Conservation (phyloP, 2,113 vertebrate genomes). For the Callochromis pleurospilus region DNA sequence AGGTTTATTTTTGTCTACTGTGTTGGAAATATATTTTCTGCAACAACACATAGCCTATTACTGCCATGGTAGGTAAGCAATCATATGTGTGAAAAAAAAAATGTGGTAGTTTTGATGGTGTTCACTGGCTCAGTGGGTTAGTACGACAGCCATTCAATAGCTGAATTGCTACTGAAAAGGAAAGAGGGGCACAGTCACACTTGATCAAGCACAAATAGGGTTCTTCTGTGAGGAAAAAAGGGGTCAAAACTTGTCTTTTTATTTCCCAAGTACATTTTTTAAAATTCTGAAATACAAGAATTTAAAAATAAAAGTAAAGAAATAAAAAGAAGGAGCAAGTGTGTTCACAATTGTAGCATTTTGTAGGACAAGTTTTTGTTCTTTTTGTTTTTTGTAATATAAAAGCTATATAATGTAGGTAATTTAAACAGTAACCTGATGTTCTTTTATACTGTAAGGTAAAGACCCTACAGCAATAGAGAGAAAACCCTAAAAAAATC, state of each 20-base stretch:
- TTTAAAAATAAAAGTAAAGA: not conserved
- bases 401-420: not conserved
- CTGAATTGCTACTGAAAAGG: not conserved
- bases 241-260: not conserved
- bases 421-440: rapidly evolving
- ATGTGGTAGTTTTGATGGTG: slow-evolving; percentile 7
- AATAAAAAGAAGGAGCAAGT: not conserved
- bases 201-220: slow-evolving; percentile 3
- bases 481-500: not conserved
- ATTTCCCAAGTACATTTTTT: not conserved
- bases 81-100: not conserved
- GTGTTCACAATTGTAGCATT: not conserved
- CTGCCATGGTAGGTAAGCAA: slow-evolving; percentile 7
- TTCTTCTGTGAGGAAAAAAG: not conserved
- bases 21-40: not conserved
- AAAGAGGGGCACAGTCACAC: not conserved
- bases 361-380: not conserved
- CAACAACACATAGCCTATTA: not conserved
- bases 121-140: slow-evolving; percentile 21
- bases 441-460: not conserved
- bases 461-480: not conserved
- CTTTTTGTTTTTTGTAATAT: not conserved
- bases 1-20: not conserved
- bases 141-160: slow-evolving; percentile 18
- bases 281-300: not conserved